Conservation (phyloP, 2,797 vertebrate species). For the Gila robusta region DNA sequence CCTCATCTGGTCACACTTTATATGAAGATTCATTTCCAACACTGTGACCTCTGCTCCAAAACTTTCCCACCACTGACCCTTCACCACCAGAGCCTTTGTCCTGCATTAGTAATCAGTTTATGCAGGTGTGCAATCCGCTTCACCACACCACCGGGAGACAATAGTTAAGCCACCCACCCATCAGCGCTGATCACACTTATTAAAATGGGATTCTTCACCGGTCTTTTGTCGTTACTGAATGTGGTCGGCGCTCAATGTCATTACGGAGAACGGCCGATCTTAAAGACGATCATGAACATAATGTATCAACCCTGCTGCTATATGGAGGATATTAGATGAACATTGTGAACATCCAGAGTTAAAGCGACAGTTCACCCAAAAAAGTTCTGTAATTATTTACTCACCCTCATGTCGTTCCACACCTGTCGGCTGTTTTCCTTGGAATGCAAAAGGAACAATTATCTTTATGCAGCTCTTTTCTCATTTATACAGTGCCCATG, state of each 20-base stretch:
- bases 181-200: slow-evolving; percentile 85
- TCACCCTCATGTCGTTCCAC: background rate
- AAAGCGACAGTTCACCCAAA: background rate
- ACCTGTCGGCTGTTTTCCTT: background rate
- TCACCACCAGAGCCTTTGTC: slow-evolving; percentile 83
- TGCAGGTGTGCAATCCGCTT: slow-evolving; percentile 84
- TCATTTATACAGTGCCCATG: background rate
- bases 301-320: slow-evolving; percentile 87
- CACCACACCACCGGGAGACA: slow-evolving; percentile 66
- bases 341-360: slow-evolving; percentile 28
- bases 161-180: slow-evolving; percentile 75
- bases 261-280: slow-evolving; percentile 87
- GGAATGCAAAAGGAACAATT: background rate
- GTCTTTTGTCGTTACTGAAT: slow-evolving; percentile 84
- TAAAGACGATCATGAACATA: slow-evolving; percentile 83
- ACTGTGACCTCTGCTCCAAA: slow-evolving; percentile 89
- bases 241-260: slow-evolving; percentile 91
- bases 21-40: slow-evolving; percentile 79
- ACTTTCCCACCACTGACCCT: slow-evolving; percentile 72
- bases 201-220: slow-evolving; percentile 88
- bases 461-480: background rate
- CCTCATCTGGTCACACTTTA: slow-evolving; percentile 24
- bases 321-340: slow-evolving; percentile 81
- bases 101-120: slow-evolving; percentile 92
- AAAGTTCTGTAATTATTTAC: background rate